These are phyloP conservation scores for Mastomys natalensis DNA, from an alignment of 2,113 vertebrate species.

Conservation along the genomic window DNA sequence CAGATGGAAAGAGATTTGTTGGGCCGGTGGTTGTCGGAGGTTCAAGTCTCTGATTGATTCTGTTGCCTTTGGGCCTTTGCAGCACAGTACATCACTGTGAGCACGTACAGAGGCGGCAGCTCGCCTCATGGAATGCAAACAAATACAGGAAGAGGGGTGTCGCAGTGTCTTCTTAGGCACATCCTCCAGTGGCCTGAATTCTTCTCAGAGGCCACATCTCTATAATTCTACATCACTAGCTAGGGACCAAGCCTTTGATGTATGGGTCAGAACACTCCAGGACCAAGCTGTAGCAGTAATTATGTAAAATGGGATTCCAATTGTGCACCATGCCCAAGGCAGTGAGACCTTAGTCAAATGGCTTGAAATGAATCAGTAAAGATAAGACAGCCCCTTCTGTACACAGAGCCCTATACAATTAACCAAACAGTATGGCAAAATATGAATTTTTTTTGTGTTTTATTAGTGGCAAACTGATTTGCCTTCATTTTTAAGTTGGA, in stretches of 20 bases:
- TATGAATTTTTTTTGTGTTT: background rate
- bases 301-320: too few relatives aligned
- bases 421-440: background rate
- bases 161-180: background rate
- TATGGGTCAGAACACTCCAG: background rate
- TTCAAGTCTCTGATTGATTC: background rate
- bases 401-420: background rate
- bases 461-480: background rate
- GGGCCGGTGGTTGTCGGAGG: too few relatives aligned
- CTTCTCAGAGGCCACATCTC: background rate
- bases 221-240: background rate
- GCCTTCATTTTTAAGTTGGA: background rate
- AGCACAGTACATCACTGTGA: too few relatives aligned
- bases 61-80: background rate
- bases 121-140: background rate
- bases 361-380: background rate
- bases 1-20: background rate
- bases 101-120: background rate
- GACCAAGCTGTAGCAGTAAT: background rate
- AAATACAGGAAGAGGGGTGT: background rate
- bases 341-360: fast-evolving
- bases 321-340: fast-evolving
- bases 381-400: background rate
- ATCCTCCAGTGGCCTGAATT: background rate
- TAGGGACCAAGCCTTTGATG: background rate